Base-by-base conservation (phyloP, 2,113 vertebrate species). In the Plectropomus leopardus region DNA sequence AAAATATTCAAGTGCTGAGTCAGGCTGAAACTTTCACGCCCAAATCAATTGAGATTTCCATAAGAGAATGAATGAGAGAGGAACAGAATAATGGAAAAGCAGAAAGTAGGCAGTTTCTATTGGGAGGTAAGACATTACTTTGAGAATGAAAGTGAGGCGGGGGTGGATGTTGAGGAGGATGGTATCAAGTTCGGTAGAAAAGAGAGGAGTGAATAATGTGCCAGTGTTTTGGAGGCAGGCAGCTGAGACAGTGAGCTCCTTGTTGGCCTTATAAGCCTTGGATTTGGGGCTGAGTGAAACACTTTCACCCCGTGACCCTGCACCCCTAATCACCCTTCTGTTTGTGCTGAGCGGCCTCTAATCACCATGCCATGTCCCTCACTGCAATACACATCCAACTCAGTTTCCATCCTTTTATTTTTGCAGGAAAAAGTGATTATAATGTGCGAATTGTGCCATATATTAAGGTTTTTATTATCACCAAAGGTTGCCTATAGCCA, bases 11-110 rank as follows among this genome's bases (percentile, higher is more conserved):
- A 85, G 71, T 86, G 90, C 85, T 87, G 87, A 89, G 82, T 85
- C 82, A 85, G 83, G 53, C 70, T 58, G 30, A 86, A 84, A 69
- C 68, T 73, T 87, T 72, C 75, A 86, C 64, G 19, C 51, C 64
- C 76, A 84, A 85, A 92, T 92, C 86, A 89, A 90, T 90, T 19
- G 48, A 87, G 80, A 85, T 90, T 89, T 86, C 86, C 87, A 88
- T 88, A 82, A 74, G 73, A 78, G 77, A 85, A 82, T 70, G 79
- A 85, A 73, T 64, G 67, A 79, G 86, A 80, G 86, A 71, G 59
- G 28, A 83, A 5, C 72, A n/a, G 44, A 68, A 83, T 78, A 82
- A 80, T 84, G 72, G 61, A 74, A 83, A 86, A 86, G 58, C 9
- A 87, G 76, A 77, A 80, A 76, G 66, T 17, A 54, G 76, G 79